These are phyloP conservation scores for Phalanger gymnotis DNA, from an alignment of 2,797 vertebrate genomes.

Conservation along the genomic window DNA sequence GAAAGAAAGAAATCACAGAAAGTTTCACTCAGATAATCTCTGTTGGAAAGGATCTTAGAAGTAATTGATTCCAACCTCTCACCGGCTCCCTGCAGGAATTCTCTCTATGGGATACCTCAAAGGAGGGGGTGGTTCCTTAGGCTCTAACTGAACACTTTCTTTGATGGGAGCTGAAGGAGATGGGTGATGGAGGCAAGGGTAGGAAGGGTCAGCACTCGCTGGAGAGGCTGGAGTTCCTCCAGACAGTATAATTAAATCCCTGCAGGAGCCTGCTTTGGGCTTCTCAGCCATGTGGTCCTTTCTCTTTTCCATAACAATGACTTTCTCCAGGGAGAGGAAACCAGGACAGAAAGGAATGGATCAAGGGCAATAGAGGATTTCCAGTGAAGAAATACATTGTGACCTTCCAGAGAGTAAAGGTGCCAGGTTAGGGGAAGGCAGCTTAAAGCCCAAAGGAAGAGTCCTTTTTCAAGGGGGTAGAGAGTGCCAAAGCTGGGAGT, in stretches of 20 bases:
- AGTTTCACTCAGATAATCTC: not conserved
- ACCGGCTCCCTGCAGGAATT: not conserved
- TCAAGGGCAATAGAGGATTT: not conserved
- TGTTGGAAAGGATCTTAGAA: not conserved
- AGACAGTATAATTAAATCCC: not conserved
- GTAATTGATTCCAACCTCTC: not conserved
- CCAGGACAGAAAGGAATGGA: not conserved
- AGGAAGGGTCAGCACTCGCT: not conserved
- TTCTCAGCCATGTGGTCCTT: not conserved
- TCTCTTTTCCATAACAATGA: not conserved
- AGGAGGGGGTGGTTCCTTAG: not conserved
- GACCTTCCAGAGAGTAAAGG: not conserved
- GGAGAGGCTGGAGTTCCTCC: not conserved
- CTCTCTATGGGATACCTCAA: not conserved
- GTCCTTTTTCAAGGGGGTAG: not conserved
- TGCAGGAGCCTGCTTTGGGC: not conserved
- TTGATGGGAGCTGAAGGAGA: conserved; percentile 4
- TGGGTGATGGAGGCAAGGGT: not conserved
- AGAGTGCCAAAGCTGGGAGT: not conserved
- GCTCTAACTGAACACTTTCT: not conserved
- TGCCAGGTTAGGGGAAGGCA: not conserved
- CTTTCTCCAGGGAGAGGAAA: conserved; percentile 4
- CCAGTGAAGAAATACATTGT: not conserved
- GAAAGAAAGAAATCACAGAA: not conserved
- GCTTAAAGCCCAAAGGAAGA: not conserved